phyloP scores from a whole-genome alignment of 2,888 invertebrate species.

The Lepidocyrtoides sp. region DNA sequence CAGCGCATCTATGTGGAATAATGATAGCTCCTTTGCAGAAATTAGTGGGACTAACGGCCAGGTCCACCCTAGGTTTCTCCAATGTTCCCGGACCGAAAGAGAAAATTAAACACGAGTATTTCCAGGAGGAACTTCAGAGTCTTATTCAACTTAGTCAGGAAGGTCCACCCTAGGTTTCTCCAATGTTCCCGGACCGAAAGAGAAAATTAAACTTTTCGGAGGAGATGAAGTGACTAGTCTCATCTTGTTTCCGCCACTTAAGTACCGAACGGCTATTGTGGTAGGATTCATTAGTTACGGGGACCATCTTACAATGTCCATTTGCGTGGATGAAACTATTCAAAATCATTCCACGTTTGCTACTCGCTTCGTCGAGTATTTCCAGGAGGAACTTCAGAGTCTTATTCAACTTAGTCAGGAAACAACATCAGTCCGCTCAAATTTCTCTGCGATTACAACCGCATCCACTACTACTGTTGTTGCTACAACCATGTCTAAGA shows the following conservation, averaged over 20 bases:
- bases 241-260: conserved; percentile 82
- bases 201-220: conserved; percentile 78
- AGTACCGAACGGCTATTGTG: conserved; percentile 81
- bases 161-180: conserved; percentile 78
- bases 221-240: conserved; percentile 81
- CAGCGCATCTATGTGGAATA: conserved; percentile 81
- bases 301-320: conserved; percentile 78
- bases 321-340: conserved; percentile 79
- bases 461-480: no score
- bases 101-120: conserved; percentile 63
- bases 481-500: background rate
- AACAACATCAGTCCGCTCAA: conserved; percentile 1
- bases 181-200: conserved; percentile 82
- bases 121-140: no score
- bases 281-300: conserved; percentile 82
- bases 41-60: conserved; percentile 75
- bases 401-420: conserved; percentile 59
- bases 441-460: background rate
- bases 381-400: conserved; percentile 79
- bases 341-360: conserved; percentile 78
- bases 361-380: conserved; percentile 76
- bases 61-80: conserved; percentile 78
- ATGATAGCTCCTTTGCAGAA: conserved; percentile 81
- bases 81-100: conserved; percentile 82
- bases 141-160: no score